Percentiles rank a stretch among this genome's conserved stretches.
Evolutionary conservation across 2,888 invertebrate genomes (phyloP).

Genomic region (Eristalinus sepulchralis): DNA sequence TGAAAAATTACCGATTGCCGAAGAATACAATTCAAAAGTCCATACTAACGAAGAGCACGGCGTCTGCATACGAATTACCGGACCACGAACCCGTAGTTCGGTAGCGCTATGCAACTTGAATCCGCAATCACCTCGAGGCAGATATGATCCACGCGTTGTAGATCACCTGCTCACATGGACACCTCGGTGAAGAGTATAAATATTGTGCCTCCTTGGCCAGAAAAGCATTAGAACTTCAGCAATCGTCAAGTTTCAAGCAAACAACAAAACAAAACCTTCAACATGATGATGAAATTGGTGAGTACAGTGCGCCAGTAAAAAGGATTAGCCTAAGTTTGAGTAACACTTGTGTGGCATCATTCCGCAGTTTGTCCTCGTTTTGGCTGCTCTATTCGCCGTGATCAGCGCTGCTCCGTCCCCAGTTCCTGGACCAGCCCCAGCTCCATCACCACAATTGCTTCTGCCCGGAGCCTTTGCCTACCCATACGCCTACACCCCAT

Average conservation of each 20-base stretch:
- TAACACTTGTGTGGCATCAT: background rate
- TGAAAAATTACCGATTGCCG: background rate
- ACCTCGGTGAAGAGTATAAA: background rate
- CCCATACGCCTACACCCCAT: background rate
- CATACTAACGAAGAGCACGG: background rate
- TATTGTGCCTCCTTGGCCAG: background rate
- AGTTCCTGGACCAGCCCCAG: background rate
- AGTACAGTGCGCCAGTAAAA: background rate
- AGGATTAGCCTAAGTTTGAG: background rate
- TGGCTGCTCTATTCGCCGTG: background rate
- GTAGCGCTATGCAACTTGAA: background rate
- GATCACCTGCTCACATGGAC: background rate
- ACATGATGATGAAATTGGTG: background rate
- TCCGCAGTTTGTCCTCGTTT: background rate
- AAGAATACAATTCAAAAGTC: background rate
- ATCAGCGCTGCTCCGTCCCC: background rate
- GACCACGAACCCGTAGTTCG: background rate
- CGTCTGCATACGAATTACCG: background rate
- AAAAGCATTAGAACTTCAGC: background rate
- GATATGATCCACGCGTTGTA: background rate
- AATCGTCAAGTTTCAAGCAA: background rate
- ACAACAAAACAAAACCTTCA: background rate
- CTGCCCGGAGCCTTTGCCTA: background rate
- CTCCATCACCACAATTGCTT: background rate
- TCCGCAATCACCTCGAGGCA: background rate